A percentile compares a stretch with the other conserved stretches of the same genome.
Evolutionary conservation across 2,888 invertebrate genomes (phyloP).

Genomic region (Ormyrus rosae): DNA sequence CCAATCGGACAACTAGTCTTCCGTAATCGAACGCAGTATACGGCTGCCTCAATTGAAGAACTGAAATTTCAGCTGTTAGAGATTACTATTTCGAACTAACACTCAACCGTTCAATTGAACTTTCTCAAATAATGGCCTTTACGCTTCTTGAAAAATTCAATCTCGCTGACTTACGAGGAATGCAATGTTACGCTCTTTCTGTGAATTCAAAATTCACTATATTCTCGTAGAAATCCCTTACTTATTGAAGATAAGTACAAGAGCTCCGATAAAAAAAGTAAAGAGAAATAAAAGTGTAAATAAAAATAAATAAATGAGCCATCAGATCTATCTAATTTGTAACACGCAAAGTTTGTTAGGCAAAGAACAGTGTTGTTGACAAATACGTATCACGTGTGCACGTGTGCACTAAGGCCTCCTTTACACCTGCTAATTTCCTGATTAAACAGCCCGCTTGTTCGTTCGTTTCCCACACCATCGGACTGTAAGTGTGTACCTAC

Average conservation of each 20-base stretch:
- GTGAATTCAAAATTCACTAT: too few relatives aligned
- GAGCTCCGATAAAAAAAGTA: too few relatives aligned
- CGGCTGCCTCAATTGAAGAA: constrained; percentile 5
- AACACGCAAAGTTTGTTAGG: too few relatives aligned
- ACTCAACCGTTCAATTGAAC: not conserved
- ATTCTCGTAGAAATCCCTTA: too few relatives aligned
- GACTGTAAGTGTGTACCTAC: not conserved
- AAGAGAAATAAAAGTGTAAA: too few relatives aligned
- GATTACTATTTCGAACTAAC: constrained; percentile 10
- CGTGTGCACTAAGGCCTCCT: not conserved
- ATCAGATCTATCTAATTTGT: too few relatives aligned
- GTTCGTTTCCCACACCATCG: not conserved
- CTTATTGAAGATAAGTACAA: too few relatives aligned
- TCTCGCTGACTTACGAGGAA: too few relatives aligned
- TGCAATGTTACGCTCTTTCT: too few relatives aligned
- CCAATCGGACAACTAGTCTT: constrained; percentile 2
- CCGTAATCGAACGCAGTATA: not conserved
- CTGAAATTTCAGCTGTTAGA: constrained; percentile 8
- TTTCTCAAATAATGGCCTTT: not conserved
- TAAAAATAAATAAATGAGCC: too few relatives aligned
- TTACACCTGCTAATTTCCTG: constrained; percentile 32
- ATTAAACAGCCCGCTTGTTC: constrained; percentile 10
- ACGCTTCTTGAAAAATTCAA: not conserved
- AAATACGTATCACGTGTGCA: not conserved
- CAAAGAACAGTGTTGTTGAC: not conserved